Conservation (phyloP, 2,888 invertebrate species). For the Heliothis peltigera region DNA sequence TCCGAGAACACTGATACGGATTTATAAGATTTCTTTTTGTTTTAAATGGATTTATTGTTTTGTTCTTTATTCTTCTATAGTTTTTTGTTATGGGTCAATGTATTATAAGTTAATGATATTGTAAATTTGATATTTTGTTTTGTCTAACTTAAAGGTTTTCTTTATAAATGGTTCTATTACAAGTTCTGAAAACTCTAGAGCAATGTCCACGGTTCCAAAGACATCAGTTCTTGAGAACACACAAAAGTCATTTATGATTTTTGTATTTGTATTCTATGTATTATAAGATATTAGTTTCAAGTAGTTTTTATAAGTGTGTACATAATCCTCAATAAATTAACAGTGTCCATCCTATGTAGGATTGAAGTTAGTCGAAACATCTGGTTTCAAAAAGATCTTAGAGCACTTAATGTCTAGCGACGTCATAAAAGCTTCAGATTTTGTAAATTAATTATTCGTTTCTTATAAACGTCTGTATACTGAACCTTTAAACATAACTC, state of each 20-base stretch:
- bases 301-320: too few relatives aligned
- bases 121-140: background rate
- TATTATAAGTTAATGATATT: background rate
- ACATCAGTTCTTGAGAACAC: too few relatives aligned
- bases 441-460: background rate
- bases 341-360: too few relatives aligned
- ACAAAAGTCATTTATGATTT: too few relatives aligned
- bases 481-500: background rate
- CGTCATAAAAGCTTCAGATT: background rate
- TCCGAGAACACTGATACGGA: constrained; percentile 30
- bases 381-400: too few relatives aligned
- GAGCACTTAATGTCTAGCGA: background rate
- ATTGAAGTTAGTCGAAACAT: too few relatives aligned
- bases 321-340: too few relatives aligned
- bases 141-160: background rate
- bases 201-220: too few relatives aligned
- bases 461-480: background rate
- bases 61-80: constrained; percentile 11
- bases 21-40: constrained; percentile 20
- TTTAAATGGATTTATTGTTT: constrained; percentile 13
- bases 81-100: background rate
- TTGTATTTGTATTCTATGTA: too few relatives aligned
- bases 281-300: too few relatives aligned
- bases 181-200: too few relatives aligned
- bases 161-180: too few relatives aligned